Base-by-base conservation (phyloP, 2,888 invertebrate genomes). In the Hypena proboscidalis region DNA sequence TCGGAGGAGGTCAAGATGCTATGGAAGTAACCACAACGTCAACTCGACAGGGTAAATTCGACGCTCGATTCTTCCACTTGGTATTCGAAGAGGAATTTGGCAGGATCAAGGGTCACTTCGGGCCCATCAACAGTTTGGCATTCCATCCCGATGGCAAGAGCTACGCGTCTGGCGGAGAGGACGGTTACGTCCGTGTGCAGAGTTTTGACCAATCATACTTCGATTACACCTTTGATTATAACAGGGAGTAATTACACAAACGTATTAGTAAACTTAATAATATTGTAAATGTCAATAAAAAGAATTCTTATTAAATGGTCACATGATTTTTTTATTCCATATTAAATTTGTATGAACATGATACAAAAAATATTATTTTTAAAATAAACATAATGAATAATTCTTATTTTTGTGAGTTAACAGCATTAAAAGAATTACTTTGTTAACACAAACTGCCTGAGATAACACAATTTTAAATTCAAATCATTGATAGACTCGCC, bases 1-100 rank as follows among this genome's bases (percentile, higher is more conserved):
- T 99, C 27, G 99, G 99, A 47, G 99, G 99, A 83, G 99, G 99
- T 69, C 99, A 99, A 91, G 99, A 99, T 84, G 99, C 99, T 42
- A 99, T 99, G 97, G 98, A 98, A 75, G 99, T 99, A 45, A 98
- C 98, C 27, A 98, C 97, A 1, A 99, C 98, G 0, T 97, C 97
- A 0, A 94, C 98, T 0, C 93, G 97, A 65, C 95, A 97, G 50
- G 99, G 99, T 36, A 99, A 99, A 91, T 99, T 99, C 80, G 99
- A 99, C 82, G 98, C 95, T 84, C 84, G 95, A 27, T 97, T 99
- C 92, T 99, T 96, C 93, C 98, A 99, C 83, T 90, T 98, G 69
- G 95, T 99, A 13, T 99, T 98, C 83, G 98, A 98, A 87, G 98
- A 99, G 77, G 99, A 99, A 80, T 99, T 99, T 85, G 98, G 96